A percentile compares a stretch with the other conserved stretches of the same genome.
These are phyloP conservation scores for Chondrosia reniformis DNA, from an alignment of 37 sponge, comb jelly and placozoan genomes.

Conservation along the genomic window DNA sequence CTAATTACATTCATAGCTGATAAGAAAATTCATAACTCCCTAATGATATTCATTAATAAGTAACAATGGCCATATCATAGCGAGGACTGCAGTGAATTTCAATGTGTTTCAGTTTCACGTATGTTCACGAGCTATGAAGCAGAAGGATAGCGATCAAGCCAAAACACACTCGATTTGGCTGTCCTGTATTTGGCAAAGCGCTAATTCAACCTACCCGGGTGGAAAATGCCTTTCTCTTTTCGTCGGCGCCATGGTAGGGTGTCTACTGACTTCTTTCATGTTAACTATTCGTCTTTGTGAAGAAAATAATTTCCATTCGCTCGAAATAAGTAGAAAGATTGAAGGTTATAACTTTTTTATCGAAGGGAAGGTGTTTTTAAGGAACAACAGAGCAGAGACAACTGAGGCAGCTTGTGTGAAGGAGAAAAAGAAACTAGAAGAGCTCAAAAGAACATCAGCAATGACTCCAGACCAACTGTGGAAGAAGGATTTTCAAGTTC, in stretches of 20 bases:
- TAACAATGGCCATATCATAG: too few relatives aligned
- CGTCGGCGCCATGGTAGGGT: constrained; percentile 16
- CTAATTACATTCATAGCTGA: too few relatives aligned
- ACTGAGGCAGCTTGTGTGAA: neutral
- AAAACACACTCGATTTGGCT: too few relatives aligned
- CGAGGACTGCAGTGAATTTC: too few relatives aligned
- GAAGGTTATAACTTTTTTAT: constrained; percentile 1
- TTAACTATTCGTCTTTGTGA: neutral
- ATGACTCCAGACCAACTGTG: neutral
- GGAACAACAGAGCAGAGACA: neutral
- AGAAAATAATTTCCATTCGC: neutral
- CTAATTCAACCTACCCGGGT: neutral
- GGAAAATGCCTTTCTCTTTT: constrained; percentile 14
- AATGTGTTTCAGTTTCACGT: too few relatives aligned
- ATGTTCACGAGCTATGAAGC: too few relatives aligned
- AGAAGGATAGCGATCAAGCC: too few relatives aligned
- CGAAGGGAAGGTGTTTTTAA: constrained; percentile 4
- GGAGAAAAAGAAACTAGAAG: constrained; percentile 1
- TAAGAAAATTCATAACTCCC: too few relatives aligned
- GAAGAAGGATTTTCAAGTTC: neutral
- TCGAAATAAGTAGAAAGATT: neutral
- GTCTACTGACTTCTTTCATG: constrained; percentile 1
- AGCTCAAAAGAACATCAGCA: neutral
- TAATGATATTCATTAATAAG: too few relatives aligned
- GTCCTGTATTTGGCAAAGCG: neutral